Evolutionary conservation across 2,797 vertebrate genomes (phyloP).

Genomic region (Periparus ater): DNA sequence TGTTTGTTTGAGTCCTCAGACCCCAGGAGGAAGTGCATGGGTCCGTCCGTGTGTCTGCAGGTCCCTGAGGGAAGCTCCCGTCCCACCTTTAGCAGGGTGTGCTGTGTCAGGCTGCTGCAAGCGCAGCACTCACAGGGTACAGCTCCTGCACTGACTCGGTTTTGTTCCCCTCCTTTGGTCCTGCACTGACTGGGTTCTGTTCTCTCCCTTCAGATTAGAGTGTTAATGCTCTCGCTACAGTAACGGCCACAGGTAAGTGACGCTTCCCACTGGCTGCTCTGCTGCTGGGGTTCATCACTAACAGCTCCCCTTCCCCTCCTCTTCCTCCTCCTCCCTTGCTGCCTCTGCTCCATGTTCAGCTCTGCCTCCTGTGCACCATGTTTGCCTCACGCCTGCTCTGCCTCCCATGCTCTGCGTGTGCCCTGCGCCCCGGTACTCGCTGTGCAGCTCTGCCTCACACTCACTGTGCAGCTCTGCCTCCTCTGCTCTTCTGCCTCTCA

Average conservation of each 20-base stretch:
- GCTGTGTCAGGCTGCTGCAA: neutral
- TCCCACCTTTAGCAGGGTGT: rapidly evolving
- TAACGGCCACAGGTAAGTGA: constrained; percentile 87
- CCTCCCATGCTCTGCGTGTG: rapidly evolving
- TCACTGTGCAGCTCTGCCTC: rapidly evolving
- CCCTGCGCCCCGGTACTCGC: rapidly evolving
- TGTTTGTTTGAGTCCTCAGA: neutral
- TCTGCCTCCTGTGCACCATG: too few species aligned
- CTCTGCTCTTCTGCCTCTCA: neutral
- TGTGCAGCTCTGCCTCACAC: rapidly evolving
- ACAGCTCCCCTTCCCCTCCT: neutral
- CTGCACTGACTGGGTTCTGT: constrained; percentile 75
- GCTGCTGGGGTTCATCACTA: neutral
- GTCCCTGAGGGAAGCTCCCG: neutral
- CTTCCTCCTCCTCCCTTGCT: neutral
- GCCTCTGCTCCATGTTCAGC: neutral
- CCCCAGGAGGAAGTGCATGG: rapidly evolving
- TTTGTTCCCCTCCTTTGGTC: constrained; percentile 76
- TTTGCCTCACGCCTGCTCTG: rapidly evolving
- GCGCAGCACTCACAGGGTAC: neutral
- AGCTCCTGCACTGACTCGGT: constrained; percentile 58
- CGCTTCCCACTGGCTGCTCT: constrained; percentile 9
- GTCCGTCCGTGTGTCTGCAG: neutral
- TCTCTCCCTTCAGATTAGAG: constrained; percentile 82
- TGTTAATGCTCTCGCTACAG: constrained; percentile 78